A percentile compares a stretch with the other conserved stretches of the same genome.
These are phyloP conservation scores for Cryptomyrus ogoouensis DNA, from an alignment of 2,113 vertebrate genomes.

Conservation along the genomic window DNA sequence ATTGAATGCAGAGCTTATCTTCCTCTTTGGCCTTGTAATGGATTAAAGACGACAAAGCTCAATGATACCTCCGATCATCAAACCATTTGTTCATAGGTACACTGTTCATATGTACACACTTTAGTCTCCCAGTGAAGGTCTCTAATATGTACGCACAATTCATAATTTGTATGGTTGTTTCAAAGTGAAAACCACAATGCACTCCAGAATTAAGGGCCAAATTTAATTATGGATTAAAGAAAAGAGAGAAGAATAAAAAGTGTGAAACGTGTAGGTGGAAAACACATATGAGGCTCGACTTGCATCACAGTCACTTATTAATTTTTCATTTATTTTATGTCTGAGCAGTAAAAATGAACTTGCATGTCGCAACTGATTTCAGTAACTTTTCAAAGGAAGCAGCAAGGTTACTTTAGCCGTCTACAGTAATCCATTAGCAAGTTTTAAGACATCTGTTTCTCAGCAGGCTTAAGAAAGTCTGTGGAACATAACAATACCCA, in stretches of 20 bases:
- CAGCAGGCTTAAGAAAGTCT: neutral
- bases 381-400: neutral
- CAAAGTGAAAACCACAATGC: neutral
- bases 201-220: neutral
- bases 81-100: neutral
- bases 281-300: neutral
- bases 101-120: neutral
- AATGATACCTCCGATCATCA: neutral
- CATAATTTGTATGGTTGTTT: neutral
- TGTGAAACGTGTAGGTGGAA: neutral
- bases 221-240: neutral
- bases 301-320: neutral
- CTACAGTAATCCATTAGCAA: neutral
- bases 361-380: neutral
- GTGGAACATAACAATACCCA: neutral
- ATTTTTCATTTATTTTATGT: neutral
- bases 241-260: neutral
- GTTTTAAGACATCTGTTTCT: neutral
- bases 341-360: neutral
- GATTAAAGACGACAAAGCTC: neutral
- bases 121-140: neutral
- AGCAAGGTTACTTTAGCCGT: neutral
- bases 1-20: neutral
- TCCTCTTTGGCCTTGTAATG: neutral
- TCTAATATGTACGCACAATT: neutral